Evolutionary conservation across 2,797 vertebrate genomes (phyloP).

Genomic region (Myotis findleyi): DNA sequence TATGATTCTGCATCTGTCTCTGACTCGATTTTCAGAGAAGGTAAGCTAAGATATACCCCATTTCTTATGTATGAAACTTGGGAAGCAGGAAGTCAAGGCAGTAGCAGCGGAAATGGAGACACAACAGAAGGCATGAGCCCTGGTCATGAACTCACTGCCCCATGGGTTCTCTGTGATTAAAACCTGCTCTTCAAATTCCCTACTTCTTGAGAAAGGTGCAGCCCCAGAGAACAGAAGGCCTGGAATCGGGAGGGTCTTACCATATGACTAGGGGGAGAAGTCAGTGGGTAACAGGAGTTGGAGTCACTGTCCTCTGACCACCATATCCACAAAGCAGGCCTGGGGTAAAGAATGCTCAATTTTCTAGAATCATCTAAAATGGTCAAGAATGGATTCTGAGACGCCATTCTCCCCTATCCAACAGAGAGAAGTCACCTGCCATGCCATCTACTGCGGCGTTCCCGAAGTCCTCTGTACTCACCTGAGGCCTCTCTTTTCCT

Average conservation of each 20-base stretch:
- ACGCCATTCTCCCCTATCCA: background rate
- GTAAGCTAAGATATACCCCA: background rate
- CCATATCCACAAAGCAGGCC: background rate
- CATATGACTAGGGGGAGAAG: accelerated
- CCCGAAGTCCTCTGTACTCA: background rate
- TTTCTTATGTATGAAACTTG: background rate
- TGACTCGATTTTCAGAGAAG: background rate
- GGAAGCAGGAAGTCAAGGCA: background rate
- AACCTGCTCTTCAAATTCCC: background rate
- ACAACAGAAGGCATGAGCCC: background rate
- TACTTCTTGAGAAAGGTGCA: background rate
- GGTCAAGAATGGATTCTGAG: background rate
- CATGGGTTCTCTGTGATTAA: background rate
- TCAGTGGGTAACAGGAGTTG: background rate
- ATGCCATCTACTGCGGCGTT: background rate
- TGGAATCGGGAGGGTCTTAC: background rate
- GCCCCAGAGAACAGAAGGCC: background rate
- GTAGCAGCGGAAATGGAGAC: background rate
- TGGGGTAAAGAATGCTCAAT: background rate
- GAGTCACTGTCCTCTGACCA: background rate
- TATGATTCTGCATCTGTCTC: background rate
- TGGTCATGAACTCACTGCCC: background rate
- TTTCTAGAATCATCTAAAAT: slow-evolving; percentile 20
- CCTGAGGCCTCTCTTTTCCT: background rate
- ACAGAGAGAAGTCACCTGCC: background rate